Base-by-base conservation (phyloP, 2,888 invertebrate genomes). In the Nomada ruficornis region DNA sequence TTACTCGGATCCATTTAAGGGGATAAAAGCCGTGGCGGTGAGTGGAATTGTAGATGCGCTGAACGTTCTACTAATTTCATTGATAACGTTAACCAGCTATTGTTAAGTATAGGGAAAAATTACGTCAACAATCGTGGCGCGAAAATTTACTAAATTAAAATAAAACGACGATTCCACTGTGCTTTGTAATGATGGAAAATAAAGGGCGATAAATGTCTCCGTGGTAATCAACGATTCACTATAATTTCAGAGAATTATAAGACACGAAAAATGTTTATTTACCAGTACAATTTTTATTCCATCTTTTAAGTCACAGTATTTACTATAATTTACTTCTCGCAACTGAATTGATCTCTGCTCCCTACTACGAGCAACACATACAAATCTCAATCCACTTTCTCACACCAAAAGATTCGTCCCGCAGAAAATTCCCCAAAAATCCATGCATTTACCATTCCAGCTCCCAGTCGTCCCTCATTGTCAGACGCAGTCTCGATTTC, bases 1-100 rank as follows among this genome's bases (percentile, higher is more conserved):
- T 72, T 52, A 62, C 65, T 47, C 62, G 62, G 55, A 80, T 15
- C 55, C 67, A 63, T 72, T 80, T 72, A 57, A 63, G 60, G 23
- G 71, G 50, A 80, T 80, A 67, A 78, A 71, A 67, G 72, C 15
- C 36, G 47, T 18, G 52, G 54, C 10, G 20, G 20, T 29, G 52
- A 50, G 3, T 26, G 62, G n/a, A 44, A 67, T 67, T 26, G 36
- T n/a, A 62, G 62, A 18, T 29, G 50, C 15, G 15, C 42, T 77
- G 64, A 36, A 47, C 52, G 36, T 60, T 23, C 36, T 23, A 42
- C n/a, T 64, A 65, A 65, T 70, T 79, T 54, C 15, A 60, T 47
- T 54, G 63, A 65, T 79, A 70, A 70, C 57, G n/a, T 26, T 23
- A 64, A 76, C 69, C 63, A n/a, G 10, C 23, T 20, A 74, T 68